These are phyloP conservation scores for Sparus aurata DNA, from an alignment of 2,797 vertebrate genomes.

Conservation along the genomic window DNA sequence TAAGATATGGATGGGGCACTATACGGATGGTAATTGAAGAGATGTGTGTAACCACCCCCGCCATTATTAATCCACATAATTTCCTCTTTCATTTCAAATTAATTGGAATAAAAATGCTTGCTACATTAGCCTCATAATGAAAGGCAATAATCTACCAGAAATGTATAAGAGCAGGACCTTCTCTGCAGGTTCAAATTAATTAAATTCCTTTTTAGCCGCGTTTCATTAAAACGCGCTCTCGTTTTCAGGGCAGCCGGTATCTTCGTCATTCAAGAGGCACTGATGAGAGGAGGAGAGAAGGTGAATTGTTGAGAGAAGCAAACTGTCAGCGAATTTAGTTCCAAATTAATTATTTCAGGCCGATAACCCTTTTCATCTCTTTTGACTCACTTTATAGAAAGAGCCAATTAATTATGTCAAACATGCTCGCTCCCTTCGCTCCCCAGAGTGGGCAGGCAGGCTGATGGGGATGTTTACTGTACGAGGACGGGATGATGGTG, in stretches of 20 bases:
- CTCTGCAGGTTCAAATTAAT: slow-evolving; percentile 91
- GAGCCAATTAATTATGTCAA: slow-evolving; percentile 98
- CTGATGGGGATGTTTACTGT: slow-evolving; percentile 95
- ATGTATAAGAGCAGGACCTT: slow-evolving; percentile 87
- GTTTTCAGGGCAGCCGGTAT: slow-evolving; percentile 82
- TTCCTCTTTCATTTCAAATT: slow-evolving; percentile 92
- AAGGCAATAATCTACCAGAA: slow-evolving; percentile 89
- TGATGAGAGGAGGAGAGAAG: slow-evolving; percentile 64
- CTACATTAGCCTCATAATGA: slow-evolving; percentile 93
- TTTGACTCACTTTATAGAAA: slow-evolving; percentile 95
- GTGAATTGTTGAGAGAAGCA: slow-evolving; percentile 88
- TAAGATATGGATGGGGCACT: slow-evolving; percentile 64
- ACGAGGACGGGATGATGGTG: slow-evolving; percentile 77
- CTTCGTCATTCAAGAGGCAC: slow-evolving; percentile 84
- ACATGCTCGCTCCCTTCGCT: slow-evolving; percentile 88
- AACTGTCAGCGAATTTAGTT: slow-evolving; percentile 94
- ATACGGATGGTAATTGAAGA: slow-evolving; percentile 71
- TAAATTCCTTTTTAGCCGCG: slow-evolving; percentile 91
- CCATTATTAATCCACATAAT: slow-evolving; percentile 91
- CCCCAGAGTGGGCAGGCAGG: slow-evolving; percentile 84
- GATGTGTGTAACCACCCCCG: slow-evolving; percentile 80
- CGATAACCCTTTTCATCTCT: slow-evolving; percentile 96
- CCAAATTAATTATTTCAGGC: slow-evolving; percentile 97
- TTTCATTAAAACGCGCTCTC: slow-evolving; percentile 89
- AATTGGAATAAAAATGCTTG: slow-evolving; percentile 94